Evolutionary conservation across 1,140 invertebrate genomes (phyloP).

Genomic region (Atta colombica): DNA sequence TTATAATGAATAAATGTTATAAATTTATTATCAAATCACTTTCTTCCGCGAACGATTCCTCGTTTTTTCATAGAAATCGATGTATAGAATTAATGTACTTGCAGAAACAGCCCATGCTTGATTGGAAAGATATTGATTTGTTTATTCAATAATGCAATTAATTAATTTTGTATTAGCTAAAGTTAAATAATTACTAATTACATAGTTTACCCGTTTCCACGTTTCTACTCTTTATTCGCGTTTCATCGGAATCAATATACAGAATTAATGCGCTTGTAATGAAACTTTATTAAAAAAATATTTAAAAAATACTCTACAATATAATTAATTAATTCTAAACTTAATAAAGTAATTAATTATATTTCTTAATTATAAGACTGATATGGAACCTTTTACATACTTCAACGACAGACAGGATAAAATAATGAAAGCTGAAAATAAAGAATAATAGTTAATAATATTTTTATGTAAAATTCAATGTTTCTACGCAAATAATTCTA

Average conservation of each 20-base stretch:
- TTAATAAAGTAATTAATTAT: background rate
- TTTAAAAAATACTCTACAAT: background rate
- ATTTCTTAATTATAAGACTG: background rate
- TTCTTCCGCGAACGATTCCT: background rate
- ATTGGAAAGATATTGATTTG: background rate
- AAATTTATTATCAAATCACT: background rate
- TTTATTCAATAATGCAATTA: constrained; percentile 4
- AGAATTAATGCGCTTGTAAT: background rate
- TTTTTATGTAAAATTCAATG: background rate
- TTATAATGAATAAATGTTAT: no score
- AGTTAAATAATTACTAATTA: constrained; percentile 9
- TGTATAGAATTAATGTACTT: background rate
- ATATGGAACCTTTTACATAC: background rate
- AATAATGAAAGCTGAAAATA: background rate
- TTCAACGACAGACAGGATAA: background rate
- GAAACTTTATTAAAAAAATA: background rate
- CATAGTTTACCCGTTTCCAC: background rate
- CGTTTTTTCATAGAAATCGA: background rate
- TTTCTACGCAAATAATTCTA: background rate
- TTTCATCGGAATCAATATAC: background rate
- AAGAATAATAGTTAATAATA: background rate
- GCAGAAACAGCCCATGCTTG: background rate
- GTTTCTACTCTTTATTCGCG: background rate
- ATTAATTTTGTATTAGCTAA: background rate
- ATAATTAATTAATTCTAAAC: background rate